These are phyloP conservation scores for Marmota monax DNA, from an alignment of 2,113 vertebrate genomes.

Conservation along the genomic window DNA sequence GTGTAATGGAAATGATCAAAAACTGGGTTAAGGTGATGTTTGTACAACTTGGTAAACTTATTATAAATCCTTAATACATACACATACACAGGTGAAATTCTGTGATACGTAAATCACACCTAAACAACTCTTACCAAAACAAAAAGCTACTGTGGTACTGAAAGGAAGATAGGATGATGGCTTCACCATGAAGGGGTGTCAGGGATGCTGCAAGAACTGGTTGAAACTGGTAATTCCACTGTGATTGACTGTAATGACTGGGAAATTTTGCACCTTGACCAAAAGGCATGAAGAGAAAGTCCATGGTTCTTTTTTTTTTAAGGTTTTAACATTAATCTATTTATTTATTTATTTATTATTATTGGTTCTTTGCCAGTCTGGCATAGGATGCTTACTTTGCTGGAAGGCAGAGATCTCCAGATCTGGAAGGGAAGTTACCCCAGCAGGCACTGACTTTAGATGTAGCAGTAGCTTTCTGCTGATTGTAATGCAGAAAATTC, in stretches of 20 bases:
- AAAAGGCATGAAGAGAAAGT: neutral
- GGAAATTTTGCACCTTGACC: neutral
- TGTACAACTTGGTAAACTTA: neutral
- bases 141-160: neutral
- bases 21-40: neutral
- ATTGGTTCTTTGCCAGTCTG: neutral
- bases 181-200: neutral
- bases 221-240: neutral
- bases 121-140: slow-evolving; percentile 1
- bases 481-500: neutral
- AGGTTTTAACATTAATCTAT: no score
- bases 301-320: neutral
- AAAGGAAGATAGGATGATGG: slow-evolving; percentile 22
- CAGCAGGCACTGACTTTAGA: neutral
- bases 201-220: neutral
- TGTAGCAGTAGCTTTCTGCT: neutral
- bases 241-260: neutral
- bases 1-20: neutral
- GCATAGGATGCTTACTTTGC: neutral
- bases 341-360: no score
- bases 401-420: neutral
- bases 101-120: neutral
- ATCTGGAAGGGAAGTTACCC: slow-evolving; percentile 19
- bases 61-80: neutral
- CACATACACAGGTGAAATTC: neutral